Evolutionary conservation across 2,113 vertebrate species (phyloP).

Genomic region (Suricata suricatta): DNA sequence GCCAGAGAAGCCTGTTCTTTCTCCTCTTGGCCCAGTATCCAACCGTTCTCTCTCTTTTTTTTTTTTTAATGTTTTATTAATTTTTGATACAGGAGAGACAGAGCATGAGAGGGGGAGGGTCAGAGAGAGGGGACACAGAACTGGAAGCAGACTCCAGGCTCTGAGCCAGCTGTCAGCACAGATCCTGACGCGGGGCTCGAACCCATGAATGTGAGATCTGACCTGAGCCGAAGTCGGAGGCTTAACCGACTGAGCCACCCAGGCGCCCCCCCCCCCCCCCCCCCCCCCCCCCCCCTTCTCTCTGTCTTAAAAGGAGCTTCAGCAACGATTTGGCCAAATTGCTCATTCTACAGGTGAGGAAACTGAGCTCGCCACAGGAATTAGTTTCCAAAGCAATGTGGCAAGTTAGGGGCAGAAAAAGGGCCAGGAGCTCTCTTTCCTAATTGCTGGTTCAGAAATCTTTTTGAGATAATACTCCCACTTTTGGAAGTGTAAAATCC

Average conservation of each 20-base stretch:
- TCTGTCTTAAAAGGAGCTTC: not conserved
- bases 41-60: not conserved
- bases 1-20: not conserved
- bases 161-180: too few relatives aligned
- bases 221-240: too few relatives aligned
- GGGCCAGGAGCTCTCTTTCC: not conserved
- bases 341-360: not conserved
- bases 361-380: not conserved
- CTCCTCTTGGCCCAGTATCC: not conserved
- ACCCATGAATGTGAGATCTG: too few relatives aligned
- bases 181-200: too few relatives aligned
- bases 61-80: too few relatives aligned
- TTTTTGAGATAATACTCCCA: not conserved
- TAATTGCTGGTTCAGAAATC: not conserved
- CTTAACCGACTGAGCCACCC: too few relatives aligned
- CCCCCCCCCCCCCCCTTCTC: too few relatives aligned
- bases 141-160: too few relatives aligned
- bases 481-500: not conserved
- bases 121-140: too few relatives aligned
- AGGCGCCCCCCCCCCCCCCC: too few relatives aligned
- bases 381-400: not conserved
- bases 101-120: too few relatives aligned
- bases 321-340: not conserved
- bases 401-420: not conserved
- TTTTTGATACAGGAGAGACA: too few relatives aligned